Percentiles rank a stretch among this genome's conserved stretches.
Conservation (phyloP, 2,888 invertebrate genomes). For the Boloria euphrosyne region DNA sequence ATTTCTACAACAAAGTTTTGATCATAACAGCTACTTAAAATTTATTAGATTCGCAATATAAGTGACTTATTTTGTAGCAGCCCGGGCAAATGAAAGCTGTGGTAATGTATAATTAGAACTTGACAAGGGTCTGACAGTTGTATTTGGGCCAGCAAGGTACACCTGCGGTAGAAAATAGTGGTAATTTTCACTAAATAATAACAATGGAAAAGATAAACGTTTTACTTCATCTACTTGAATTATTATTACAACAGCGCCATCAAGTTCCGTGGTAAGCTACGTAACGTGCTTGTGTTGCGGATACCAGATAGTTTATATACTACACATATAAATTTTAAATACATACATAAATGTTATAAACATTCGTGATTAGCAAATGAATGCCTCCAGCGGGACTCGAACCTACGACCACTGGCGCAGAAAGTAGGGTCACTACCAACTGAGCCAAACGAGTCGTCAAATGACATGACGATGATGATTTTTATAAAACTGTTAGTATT, state of each 20-base stretch:
- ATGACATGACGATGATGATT: slow-evolving; percentile 2
- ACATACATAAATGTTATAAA: no score
- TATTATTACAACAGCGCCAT: no score
- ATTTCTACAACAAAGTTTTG: slow-evolving; percentile 6
- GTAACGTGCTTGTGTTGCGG: no score
- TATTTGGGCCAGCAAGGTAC: slow-evolving; percentile 56
- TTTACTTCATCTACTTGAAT: slow-evolving; percentile 23
- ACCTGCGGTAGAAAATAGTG: no score
- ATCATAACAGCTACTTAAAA: slow-evolving; percentile 4
- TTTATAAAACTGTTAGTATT: background rate
- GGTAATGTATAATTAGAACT: slow-evolving; percentile 78
- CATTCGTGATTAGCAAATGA: no score
- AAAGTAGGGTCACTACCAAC: no score
- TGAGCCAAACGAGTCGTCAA: no score
- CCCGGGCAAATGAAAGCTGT: slow-evolving; percentile 68
- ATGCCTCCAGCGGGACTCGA: no score
- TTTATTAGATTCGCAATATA: slow-evolving; percentile 47
- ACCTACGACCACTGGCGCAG: no score
- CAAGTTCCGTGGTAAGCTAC: no score
- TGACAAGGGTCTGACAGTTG: slow-evolving; percentile 80
- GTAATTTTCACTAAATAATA: slow-evolving; percentile 33
- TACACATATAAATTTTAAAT: no score
- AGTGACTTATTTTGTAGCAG: slow-evolving; percentile 45
- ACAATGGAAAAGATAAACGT: slow-evolving; percentile 31
- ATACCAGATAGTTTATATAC: no score